Percentiles rank a stretch among this genome's conserved stretches.
Evolutionary conservation across 2,113 vertebrate genomes (phyloP).

Genomic region (Myiagra hebetior): DNA sequence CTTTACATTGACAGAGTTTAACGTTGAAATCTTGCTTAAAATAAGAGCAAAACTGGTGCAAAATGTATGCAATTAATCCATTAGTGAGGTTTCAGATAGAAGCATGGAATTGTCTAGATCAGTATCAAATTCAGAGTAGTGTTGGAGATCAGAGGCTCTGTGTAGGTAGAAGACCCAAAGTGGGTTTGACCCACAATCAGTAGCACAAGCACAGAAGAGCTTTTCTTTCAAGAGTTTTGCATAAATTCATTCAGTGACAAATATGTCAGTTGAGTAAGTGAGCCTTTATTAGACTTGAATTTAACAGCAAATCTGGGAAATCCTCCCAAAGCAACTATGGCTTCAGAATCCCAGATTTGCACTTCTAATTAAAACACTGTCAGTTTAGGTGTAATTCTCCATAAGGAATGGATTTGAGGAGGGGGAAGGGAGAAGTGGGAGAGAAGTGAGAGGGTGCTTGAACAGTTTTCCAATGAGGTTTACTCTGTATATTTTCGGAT

Average conservation of each 20-base stretch:
- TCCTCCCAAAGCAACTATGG: constrained; percentile 42
- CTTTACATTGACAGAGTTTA: not conserved
- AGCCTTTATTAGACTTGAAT: constrained; percentile 50
- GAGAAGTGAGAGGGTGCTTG: constrained; percentile 1
- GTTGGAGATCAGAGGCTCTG: not conserved
- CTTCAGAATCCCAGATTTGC: constrained; percentile 60
- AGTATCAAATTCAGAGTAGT: not conserved
- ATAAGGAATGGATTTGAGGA: constrained; percentile 5
- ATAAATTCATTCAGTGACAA: constrained; percentile 38
- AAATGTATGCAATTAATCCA: not conserved
- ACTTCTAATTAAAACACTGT: constrained; percentile 70
- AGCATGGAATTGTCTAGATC: not conserved
- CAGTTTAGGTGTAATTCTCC: constrained; percentile 54
- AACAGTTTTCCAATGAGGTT: constrained; percentile 8
- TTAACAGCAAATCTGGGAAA: constrained; percentile 66
- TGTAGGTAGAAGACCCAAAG: constrained; percentile 8
- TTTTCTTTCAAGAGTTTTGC: constrained; percentile 19
- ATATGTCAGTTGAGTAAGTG: constrained; percentile 45
- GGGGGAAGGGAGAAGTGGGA: not conserved
- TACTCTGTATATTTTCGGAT: constrained; percentile 25
- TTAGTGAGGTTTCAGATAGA: not conserved
- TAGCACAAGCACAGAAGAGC: not conserved
- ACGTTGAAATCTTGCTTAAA: not conserved
- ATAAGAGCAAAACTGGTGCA: not conserved
- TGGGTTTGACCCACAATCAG: constrained; percentile 30